Evolutionary conservation across 2,113 vertebrate genomes (phyloP), one percentile per base, ranked within the genome.

Genomic region (Mirounga angustirostris): DNA sequence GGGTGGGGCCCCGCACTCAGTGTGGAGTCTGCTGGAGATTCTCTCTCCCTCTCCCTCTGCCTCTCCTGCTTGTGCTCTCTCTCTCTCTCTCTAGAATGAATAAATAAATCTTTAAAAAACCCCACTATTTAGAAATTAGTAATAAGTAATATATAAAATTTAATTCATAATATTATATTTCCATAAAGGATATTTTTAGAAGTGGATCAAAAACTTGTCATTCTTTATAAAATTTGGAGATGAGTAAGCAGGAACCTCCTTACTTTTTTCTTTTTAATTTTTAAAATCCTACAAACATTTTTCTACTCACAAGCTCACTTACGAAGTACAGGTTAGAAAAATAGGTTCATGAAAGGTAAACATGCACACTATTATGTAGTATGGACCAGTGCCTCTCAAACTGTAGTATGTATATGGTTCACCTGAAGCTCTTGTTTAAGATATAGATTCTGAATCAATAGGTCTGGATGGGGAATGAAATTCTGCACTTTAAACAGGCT

Each of bases 201-300:
- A 73, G 10, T 79, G 2, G 21, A 69, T 58, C 7, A 80, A 80
- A 90, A 6, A 1, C 3, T 36, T 61, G 2, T 21, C 2, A 69
- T 90, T 94, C n/a, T 71, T 71, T 46, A 58, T 11, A 52, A 59
- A 14, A 59, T 87, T 88, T n/a, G 33, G 5, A 84, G 13, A 52
- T 73, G 1, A 46, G 2, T 54, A 40, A 21, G 14, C 1, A 78
- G 15, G 28, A 81, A 3, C 0, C 18, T 4, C 0, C 28, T 14
- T 13, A 6, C 7, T 15, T 65, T 22, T 6, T 15, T 43, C 36
- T 87, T 79, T 79, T 52, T 19, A 7, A 33, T 5, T 58, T 79
- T 58, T 28, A 79, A 86, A 87, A 58, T 46, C 4, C 1, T 15
- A 81, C 24, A 30, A 19, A 79, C 0, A 21, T 65, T 89, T 93